Conservation (phyloP, 2,797 vertebrate species). For the Myioborus miniatus region DNA sequence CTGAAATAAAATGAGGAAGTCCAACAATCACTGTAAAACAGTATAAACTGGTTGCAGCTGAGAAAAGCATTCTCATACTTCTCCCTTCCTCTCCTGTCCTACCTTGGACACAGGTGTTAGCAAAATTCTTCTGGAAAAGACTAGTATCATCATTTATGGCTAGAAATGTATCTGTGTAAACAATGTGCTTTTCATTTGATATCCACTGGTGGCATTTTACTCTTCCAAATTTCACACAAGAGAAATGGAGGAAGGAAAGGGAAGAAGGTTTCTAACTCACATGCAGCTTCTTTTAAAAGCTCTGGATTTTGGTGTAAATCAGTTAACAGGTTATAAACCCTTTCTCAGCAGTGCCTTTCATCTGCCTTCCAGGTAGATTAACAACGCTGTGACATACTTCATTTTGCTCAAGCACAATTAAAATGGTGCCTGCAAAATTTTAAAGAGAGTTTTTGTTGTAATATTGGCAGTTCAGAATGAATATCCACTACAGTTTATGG, state of each 20-base stretch:
- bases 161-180: not conserved
- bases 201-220: not conserved
- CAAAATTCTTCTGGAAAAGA: not conserved
- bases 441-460: not conserved
- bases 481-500: not conserved
- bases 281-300: not conserved
- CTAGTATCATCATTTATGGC: not conserved
- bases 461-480: not conserved
- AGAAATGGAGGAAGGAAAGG: not conserved
- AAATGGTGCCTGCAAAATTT: not conserved
- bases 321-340: not conserved
- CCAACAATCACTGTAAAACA: not conserved
- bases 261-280: not conserved
- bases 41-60: not conserved
- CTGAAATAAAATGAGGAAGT: not conserved
- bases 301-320: not conserved
- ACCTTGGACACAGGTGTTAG: not conserved
- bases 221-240: not conserved
- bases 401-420: not conserved
- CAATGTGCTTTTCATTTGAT: not conserved
- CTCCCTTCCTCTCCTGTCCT: not conserved
- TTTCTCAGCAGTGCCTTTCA: not conserved
- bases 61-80: not conserved
- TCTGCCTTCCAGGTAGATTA: not conserved
- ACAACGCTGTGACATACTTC: not conserved